A percentile compares a stretch with the other conserved stretches of the same genome.
These are phyloP conservation scores for Zaprionus gabonicus DNA, from an alignment of 1,140 invertebrate genomes.

Conservation along the genomic window DNA sequence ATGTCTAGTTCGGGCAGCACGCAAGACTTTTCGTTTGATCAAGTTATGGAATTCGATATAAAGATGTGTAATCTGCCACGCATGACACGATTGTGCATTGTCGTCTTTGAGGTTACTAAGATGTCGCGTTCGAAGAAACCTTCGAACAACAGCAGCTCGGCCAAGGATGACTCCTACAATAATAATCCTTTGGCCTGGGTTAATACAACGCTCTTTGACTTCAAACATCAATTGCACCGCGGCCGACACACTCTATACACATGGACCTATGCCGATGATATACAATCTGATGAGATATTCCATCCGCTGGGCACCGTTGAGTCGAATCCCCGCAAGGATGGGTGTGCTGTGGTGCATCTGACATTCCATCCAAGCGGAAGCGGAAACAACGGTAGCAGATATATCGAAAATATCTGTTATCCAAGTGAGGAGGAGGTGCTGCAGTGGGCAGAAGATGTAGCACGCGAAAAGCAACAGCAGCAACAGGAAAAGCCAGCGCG, in stretches of 20 bases:
- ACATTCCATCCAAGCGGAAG: constrained; percentile 89
- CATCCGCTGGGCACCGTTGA: constrained; percentile 94
- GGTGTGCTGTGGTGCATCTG: constrained; percentile 92
- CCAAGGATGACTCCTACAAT: constrained; percentile 67
- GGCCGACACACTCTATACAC: constrained; percentile 95
- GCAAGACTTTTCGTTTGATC: constrained; percentile 91
- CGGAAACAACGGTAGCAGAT: constrained; percentile 85
- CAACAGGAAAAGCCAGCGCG: constrained; percentile 33
- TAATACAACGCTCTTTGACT: constrained; percentile 97
- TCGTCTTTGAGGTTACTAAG: constrained; percentile 92
- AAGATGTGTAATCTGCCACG: constrained; percentile 93
- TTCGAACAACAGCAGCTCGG: constrained; percentile 69
- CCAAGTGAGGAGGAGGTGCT: constrained; percentile 89
- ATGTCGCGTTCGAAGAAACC: constrained; percentile 84
- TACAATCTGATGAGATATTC: constrained; percentile 93
- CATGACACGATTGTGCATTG: constrained; percentile 95
- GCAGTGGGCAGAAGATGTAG: constrained; percentile 86
- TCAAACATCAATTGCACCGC: constrained; percentile 93
- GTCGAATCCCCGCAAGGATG: constrained; percentile 93
- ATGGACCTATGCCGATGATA: constrained; percentile 95
- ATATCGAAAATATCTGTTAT: constrained; percentile 89
- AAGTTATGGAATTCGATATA: constrained; percentile 91
- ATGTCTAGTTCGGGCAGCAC: constrained; percentile 63
- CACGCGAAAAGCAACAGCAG: constrained; percentile 43
- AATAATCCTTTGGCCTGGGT: constrained; percentile 93